Percentiles rank a stretch among this genome's conserved stretches.
Evolutionary conservation across 2,113 vertebrate genomes (phyloP).

Genomic region (Rattus rattus): DNA sequence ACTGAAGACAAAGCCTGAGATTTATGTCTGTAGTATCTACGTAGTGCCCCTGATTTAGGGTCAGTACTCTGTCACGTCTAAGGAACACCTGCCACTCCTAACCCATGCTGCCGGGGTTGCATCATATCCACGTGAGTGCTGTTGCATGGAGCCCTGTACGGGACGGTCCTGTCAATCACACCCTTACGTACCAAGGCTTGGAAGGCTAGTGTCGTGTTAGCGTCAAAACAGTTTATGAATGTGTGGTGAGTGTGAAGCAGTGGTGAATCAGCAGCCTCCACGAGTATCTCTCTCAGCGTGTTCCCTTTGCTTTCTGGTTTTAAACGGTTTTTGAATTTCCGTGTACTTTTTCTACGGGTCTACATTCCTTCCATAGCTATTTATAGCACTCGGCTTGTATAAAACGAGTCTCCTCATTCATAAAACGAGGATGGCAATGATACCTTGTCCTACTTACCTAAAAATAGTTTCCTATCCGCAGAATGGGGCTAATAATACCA

Average conservation of each 20-base stretch:
- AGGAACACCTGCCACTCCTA: not conserved
- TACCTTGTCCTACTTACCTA: constrained; percentile 74
- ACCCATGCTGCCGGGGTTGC: not conserved
- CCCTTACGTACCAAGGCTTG: not conserved
- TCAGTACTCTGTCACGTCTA: constrained; percentile 26
- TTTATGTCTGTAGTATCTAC: not conserved
- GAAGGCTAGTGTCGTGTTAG: not conserved
- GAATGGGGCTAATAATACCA: constrained; percentile 65
- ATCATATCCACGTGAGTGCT: not conserved
- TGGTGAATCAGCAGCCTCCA: not conserved
- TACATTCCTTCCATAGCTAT: constrained; percentile 44
- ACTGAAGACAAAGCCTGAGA: not conserved
- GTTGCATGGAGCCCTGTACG: not conserved
- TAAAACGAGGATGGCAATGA: constrained; percentile 67
- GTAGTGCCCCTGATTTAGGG: constrained; percentile 4
- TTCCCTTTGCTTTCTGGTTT: constrained; percentile 8
- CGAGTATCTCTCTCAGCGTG: not conserved
- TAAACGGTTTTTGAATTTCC: constrained; percentile 24
- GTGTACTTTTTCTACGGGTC: not conserved
- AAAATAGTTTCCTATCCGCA: constrained; percentile 72
- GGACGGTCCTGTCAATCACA: not conserved
- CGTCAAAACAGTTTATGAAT: constrained; percentile 15
- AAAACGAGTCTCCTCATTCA: constrained; percentile 75
- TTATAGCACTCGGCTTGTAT: constrained; percentile 37
- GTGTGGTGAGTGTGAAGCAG: not conserved